Base-by-base conservation (phyloP, 1,140 invertebrate species). In the Pseudoatta argentina region DNA sequence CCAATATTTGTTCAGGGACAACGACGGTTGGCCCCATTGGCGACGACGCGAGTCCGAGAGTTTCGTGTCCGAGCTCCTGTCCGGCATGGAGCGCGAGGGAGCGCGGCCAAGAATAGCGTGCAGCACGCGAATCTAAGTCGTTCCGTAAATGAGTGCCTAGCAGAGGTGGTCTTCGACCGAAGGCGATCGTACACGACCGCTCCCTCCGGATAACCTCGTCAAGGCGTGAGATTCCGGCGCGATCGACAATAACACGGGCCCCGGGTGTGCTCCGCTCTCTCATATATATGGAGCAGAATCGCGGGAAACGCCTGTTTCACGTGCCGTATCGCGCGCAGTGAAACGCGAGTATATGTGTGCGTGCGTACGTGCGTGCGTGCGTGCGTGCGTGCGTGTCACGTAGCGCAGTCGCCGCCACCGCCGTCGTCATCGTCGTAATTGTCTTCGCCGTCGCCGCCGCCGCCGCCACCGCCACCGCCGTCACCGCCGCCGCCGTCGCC, bases 91-190 rank as follows among this genome's bases (percentile, higher is more conserved):
- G 78, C 64, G 66, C 64, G 51, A 81, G 64, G 53, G 73, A 66
- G 69, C 73, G 71, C 87, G 91, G 87, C 92, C 93, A 93, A 93
- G 92, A 94, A 94, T 94, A 94, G 92, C 91, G 86, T 83, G 87
- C 88, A 92, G 92, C 91, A 92, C 89, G 92, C 92, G 90, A 92
- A 91, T 93, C 89, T 93, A 93, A 44, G 81, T 88, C 88, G 89
- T 91, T 87, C 89, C 64, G 86, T 89, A 88, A 87, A 77, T 83
- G 89, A 86, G 90, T 85, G 57, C 14, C 75, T 64, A 81, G 86
- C 79, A 44, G 67, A 82, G 67, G 34, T 59, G 67, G 79, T 82
- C 55, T 73, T 18, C 34, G 53, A 82, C 34, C 59, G 85, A 86
- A 89, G 82, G 87, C 86, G 88, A 61, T 53, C 34, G 64, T 24